Evolutionary conservation across 2,113 vertebrate species (phyloP), one percentile per base, ranked within the genome.

Genomic region (Aix galericulata): DNA sequence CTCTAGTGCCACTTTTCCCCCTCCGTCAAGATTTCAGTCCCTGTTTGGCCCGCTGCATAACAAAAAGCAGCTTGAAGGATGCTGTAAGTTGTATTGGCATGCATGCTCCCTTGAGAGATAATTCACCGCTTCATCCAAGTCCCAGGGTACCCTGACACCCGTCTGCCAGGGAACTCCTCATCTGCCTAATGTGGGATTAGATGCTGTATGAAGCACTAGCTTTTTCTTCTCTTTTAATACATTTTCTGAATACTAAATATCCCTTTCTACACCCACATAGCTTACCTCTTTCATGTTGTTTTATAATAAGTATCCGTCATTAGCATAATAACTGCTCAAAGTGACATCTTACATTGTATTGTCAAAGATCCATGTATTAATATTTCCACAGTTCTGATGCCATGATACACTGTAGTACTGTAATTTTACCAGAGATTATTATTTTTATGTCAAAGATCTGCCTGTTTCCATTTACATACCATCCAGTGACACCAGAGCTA

Each of bases 251-350:
- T 92, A 48, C 96, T 93, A 87, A 93, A 86, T 83, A 90, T 82
- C 89, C 42, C 55, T 92, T 71, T 88, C 84, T 96, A 89, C 88
- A 92, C 81, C 80, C 94, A 92, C 77, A 89, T 55, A 95, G 77
- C 90, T 95, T 96, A 84, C 94, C 71, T 94, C 93, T 97, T 96
- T 96, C 90, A 96, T 96, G 94, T 90, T 96, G 93, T 97, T 92
- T 97, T 93, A 93, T 96, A 96, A 90, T 94, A 95, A 96, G 90
- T 96, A 93, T 94, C 92, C 0, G 0, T 86, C 94, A 97, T 95
- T 97, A 94, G 93, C 96, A 96, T 96, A 96, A 92, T 94, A 94
- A 89, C 88, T 50, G 92, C 94, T 97, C 92, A 93, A 89, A 96
- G 86, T 96, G 96, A 97, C 93, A 95, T 88, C 90, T 95, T 95